Percentiles rank a stretch among this genome's conserved stretches.
Evolutionary conservation across 2,113 vertebrate genomes (phyloP).

Genomic region (Pituophis catenifer): DNA sequence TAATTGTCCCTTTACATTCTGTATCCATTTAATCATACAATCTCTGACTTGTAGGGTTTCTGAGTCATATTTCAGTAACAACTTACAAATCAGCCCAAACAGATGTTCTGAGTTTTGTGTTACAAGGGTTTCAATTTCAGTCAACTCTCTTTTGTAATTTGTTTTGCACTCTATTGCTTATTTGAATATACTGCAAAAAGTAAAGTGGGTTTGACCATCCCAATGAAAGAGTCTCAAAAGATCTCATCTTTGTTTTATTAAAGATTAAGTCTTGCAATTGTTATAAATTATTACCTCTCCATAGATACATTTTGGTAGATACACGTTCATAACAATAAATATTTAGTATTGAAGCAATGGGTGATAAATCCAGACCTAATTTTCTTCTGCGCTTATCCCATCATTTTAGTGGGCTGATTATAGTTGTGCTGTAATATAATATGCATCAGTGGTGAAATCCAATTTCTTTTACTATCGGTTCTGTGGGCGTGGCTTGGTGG

Average conservation of each 20-base stretch:
- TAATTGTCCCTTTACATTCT: neutral
- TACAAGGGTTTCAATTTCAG: neutral
- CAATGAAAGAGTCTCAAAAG: neutral
- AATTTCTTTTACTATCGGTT: no score
- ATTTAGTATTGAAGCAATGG: neutral
- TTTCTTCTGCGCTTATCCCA: neutral
- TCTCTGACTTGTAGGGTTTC: neutral
- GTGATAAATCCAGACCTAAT: neutral
- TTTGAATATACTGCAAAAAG: neutral
- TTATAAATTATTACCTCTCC: neutral
- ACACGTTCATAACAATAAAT: neutral
- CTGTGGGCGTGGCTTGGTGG: no score
- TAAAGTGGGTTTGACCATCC: neutral
- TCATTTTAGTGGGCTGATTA: neutral
- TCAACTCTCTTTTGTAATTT: neutral
- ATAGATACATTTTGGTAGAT: neutral
- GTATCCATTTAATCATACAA: neutral
- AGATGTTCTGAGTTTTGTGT: neutral
- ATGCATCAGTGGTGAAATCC: no score
- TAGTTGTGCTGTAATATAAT: neutral
- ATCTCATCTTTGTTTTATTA: neutral
- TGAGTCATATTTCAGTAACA: neutral
- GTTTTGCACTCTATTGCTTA: neutral
- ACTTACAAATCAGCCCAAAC: neutral
- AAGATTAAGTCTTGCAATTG: neutral